Evolutionary conservation across 2,797 vertebrate genomes (phyloP), one percentile per base, ranked within the genome.

Genomic region (Anguilla megastoma): DNA sequence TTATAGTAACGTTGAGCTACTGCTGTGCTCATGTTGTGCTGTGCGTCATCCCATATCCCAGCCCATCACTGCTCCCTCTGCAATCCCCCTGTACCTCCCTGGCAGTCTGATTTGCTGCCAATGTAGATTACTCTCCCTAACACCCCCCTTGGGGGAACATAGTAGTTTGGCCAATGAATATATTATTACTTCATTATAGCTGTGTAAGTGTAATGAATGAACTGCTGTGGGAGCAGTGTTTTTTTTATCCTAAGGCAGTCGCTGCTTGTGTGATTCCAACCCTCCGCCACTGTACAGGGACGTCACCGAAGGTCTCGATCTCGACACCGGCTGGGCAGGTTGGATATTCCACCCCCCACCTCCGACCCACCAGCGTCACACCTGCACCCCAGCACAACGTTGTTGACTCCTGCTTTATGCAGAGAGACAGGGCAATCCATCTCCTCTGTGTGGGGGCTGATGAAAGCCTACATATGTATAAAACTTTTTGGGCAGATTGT

Each of bases 361-460:
- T 3, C 24, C 50, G 5, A 5, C 14, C n/a, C 50, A 8, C 27
- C 21, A 30, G 1, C 27, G 2, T 4, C 52, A 12, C 27, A 18
- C n/a, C 83, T 12, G n/a, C 52, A 9, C 52, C 54, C 50, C 33
- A 3, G 5, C 56, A 24, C 84, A 3, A 45, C 12, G 12, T 24
- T 82, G 14, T 27, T 74, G 66, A 86, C 58, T 79, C 56, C 48
- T 63, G 54, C 71, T 95, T 91, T 94, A 94, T 94, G 95, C 91
- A 92, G 93, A 91, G 94, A 88, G 93, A 96, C 94, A 96, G 94
- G 92, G 91, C 94, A 95, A 96, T 96, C 94, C 95, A 94, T 96
- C 93, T 95, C 95, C 96, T 94, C 90, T 91, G 84, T 94, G 95
- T 91, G 91, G 92, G 90, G 92, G 90, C 88, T 95, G 94, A 95